Evolutionary conservation across 2,888 invertebrate genomes (phyloP).

Genomic region (Therioaphis trifolii): DNA sequence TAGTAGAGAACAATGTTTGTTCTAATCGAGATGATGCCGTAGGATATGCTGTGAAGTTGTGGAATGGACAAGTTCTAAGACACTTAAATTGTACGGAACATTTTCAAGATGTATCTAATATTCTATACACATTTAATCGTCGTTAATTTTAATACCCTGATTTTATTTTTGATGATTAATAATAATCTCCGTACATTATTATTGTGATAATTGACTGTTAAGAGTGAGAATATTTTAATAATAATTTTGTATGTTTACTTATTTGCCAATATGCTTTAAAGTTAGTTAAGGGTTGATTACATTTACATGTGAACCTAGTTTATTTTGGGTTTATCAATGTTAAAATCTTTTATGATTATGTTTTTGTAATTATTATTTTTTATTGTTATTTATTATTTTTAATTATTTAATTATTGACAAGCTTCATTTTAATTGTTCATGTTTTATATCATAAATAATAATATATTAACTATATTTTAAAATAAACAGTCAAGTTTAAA

Average conservation of each 20-base stretch:
- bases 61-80: conserved; percentile 85
- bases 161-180: conserved; percentile 7
- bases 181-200: conserved; percentile 31
- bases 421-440: conserved; percentile 12
- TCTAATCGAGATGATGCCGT: conserved; percentile 83
- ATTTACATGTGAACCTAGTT: background rate
- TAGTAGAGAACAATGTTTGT: conserved; percentile 83
- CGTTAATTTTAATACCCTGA: conserved; percentile 28
- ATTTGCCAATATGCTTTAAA: conserved; percentile 24
- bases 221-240: conserved; percentile 57
- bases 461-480: conserved; percentile 20
- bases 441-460: background rate
- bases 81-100: conserved; percentile 87
- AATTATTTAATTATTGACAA: conserved; percentile 3
- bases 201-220: conserved; percentile 59
- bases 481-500: conserved; percentile 1
- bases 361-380: conserved; percentile 10
- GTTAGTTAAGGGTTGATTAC: background rate
- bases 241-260: conserved; percentile 34
- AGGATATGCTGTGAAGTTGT: conserved; percentile 83
- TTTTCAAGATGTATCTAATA: conserved; percentile 81
- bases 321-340: background rate
- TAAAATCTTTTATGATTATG: background rate
- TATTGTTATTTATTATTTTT: conserved; percentile 26
- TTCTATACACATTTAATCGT: conserved; percentile 80